Evolutionary conservation across 2,888 invertebrate species (phyloP), one percentile per base, ranked within the genome.

Genomic region (Stramonita haemastoma): DNA sequence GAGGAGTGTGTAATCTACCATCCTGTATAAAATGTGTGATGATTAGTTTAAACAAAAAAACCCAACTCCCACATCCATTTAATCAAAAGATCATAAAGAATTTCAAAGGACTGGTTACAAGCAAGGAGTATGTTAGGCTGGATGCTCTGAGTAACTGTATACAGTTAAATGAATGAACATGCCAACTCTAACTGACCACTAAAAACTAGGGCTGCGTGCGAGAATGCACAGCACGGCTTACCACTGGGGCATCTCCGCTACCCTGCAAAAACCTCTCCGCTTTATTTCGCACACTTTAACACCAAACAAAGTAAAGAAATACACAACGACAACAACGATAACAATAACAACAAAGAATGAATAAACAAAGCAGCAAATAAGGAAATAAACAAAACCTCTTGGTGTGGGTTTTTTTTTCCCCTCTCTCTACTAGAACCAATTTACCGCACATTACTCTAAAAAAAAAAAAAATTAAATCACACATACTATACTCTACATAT

Each of bases 181-280:
- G 81, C 81, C 36, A 4, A 46, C 26, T 17, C 29, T 79, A 32
- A 46, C 46, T 22, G 34, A 60, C 32, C 22, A 1, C 66, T 87
- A 87, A n/a, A 57, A 70, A 26, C 73, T 46, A 46, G 73, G 87
- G 87, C 87, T 87, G 87, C 87, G 87, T 73, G 87, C 87, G n/a
- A 29, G 73, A 46, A 17, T 36, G 36, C 87, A 87, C 87, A 87
- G 73, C 70, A 22, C 22, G n/a, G 73, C 87, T 87, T 87, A 87
- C 87, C 87, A 87, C 46, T 29, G 87, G 36, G 6, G 70, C 56
- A n/a, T 87, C 73, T 26, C 88, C n/a, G 26, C 17, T 13, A 57
- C 34, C 84, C 60, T 57, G 79, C 36, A 87, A 87, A 87, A 57
- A 60, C 34, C n/a, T 57, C 22, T 86, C 22, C 22, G 32, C 13